phyloP scores from a whole-genome alignment of 2,797 vertebrate species.

The Trachops cirrhosus region DNA sequence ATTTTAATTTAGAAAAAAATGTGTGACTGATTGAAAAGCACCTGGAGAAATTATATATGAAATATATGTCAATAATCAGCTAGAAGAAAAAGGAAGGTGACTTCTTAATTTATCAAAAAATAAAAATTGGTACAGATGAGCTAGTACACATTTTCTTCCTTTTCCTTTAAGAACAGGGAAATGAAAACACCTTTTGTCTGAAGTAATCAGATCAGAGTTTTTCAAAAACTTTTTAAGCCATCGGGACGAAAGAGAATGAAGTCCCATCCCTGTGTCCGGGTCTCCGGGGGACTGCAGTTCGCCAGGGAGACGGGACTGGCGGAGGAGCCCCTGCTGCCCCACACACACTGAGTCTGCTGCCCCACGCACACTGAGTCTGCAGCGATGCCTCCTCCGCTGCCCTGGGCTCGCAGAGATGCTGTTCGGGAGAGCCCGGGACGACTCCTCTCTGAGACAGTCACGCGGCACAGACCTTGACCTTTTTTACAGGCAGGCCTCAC shows the following conservation, averaged over 20 bases:
- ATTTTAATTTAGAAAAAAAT: not conserved
- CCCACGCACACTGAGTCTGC: not conserved
- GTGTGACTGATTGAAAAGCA: not conserved
- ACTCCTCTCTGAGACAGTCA: not conserved
- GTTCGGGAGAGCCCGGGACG: not conserved
- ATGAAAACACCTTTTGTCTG: not conserved
- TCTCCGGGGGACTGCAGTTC: too few species aligned
- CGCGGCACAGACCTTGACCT: not conserved
- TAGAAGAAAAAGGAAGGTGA: not conserved
- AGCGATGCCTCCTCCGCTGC: not conserved
- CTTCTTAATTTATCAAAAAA: not conserved
- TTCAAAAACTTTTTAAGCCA: not conserved
- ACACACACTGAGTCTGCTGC: not conserved
- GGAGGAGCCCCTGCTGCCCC: not conserved
- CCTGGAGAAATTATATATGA: not conserved
- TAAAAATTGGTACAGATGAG: not conserved
- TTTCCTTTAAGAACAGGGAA: not conserved
- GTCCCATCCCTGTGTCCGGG: not conserved
- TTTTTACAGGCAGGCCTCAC: not conserved
- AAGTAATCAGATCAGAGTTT: not conserved
- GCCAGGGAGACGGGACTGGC: too few species aligned
- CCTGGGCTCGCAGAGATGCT: not conserved
- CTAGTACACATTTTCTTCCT: not conserved
- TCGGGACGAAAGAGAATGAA: not conserved
- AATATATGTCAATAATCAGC: not conserved